Conservation (phyloP, 2,797 vertebrate species). For the Moxostoma hubbsi region DNA sequence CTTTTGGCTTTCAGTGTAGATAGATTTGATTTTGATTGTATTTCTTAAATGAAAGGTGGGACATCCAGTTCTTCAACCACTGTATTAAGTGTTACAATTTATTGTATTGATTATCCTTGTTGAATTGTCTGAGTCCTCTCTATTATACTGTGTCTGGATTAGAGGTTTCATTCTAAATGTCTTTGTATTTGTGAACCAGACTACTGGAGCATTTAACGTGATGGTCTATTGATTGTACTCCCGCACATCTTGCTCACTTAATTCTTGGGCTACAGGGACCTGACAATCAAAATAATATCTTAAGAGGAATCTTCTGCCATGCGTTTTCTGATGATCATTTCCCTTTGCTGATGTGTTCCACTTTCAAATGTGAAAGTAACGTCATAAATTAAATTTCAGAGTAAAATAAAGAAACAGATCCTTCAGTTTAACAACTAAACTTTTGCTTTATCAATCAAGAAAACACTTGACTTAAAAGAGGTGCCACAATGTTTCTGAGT, state of each 20-base stretch:
- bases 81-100: no score
- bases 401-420: constrained; percentile 36
- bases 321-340: constrained; percentile 31
- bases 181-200: neutral
- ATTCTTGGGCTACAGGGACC: constrained; percentile 16
- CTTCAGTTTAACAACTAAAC: constrained; percentile 24
- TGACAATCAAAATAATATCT: constrained; percentile 60
- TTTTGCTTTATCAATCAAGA: constrained; percentile 21
- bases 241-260: no score
- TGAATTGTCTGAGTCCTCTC: no score
- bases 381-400: constrained; percentile 6
- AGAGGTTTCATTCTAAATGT: no score
- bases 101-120: no score
- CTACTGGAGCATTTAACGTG: constrained; percentile 1
- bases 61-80: no score
- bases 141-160: no score
- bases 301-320: constrained; percentile 34
- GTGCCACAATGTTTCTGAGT: neutral
- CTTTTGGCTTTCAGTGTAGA: no score
- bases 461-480: constrained; percentile 22
- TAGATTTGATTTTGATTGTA: no score
- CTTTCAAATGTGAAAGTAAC: no score
- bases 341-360: constrained; percentile 20
- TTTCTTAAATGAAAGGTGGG: no score
- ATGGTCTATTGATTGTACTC: neutral